phyloP scores from a whole-genome alignment of 1,140 invertebrate genomes.

The Pectinophora gossypiella region DNA sequence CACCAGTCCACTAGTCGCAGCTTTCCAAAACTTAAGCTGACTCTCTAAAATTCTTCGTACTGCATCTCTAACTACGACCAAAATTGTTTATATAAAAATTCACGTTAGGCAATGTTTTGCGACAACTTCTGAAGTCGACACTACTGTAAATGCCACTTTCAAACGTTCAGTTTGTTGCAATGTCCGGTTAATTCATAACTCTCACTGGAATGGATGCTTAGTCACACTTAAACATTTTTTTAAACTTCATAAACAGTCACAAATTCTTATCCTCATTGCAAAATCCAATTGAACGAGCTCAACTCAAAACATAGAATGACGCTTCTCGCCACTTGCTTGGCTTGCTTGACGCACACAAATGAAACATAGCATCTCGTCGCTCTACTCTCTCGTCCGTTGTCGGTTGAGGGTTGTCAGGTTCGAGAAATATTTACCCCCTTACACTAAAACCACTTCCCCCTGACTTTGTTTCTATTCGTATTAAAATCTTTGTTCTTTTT shows the following conservation, averaged over 20 bases:
- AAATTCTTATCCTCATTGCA: not conserved
- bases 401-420: not conserved
- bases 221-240: not conserved
- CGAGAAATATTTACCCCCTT: too few relatives aligned
- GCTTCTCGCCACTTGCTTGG: constrained; percentile 5
- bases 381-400: not conserved
- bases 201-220: not conserved
- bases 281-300: not conserved
- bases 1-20: too few relatives aligned
- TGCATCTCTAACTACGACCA: not conserved
- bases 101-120: constrained; percentile 42
- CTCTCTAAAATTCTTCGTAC: not conserved
- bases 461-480: not conserved
- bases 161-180: not conserved
- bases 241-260: not conserved
- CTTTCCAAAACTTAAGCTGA: too few relatives aligned
- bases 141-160: constrained; percentile 13
- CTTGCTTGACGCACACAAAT: constrained; percentile 6
- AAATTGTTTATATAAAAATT: constrained; percentile 26
- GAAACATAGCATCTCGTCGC: not conserved
- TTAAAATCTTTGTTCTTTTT: too few relatives aligned
- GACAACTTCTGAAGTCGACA: constrained; percentile 53
- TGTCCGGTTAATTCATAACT: not conserved
- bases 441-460: not conserved
- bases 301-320: not conserved